These are phyloP conservation scores for Venustaconcha ellipsiformis DNA, from an alignment of 1,140 invertebrate species.

Conservation along the genomic window DNA sequence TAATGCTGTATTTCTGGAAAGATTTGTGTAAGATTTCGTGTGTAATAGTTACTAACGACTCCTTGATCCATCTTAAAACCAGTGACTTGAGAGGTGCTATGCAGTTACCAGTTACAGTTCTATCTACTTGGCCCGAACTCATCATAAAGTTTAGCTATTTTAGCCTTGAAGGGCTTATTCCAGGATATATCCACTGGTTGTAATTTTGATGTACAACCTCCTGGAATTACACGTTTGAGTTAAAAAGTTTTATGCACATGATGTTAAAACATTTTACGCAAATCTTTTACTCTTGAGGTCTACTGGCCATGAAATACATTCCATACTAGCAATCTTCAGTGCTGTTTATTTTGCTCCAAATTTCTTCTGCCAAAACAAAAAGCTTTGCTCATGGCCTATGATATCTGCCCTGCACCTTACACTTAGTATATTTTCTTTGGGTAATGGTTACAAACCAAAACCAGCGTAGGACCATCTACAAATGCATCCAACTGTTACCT, in stretches of 20 bases:
- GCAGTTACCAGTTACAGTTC: too few relatives aligned
- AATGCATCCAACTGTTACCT: slow-evolving; percentile 2
- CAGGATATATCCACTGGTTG: slow-evolving; percentile 19
- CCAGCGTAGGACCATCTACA: slow-evolving; percentile 22
- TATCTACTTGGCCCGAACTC: too few relatives aligned
- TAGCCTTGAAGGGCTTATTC: slow-evolving; percentile 21
- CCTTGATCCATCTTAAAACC: slow-evolving; percentile 15
- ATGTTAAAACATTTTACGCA: too few relatives aligned
- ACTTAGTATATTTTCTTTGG: slow-evolving; percentile 14
- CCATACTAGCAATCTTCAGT: slow-evolving; percentile 1
- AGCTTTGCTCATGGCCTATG: slow-evolving; percentile 15
- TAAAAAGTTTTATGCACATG: slow-evolving; percentile 2
- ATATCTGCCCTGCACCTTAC: slow-evolving; percentile 16
- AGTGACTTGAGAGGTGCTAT: not conserved
- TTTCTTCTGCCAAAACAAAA: slow-evolving; percentile 14
- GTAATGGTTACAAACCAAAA: slow-evolving; percentile 11
- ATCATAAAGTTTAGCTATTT: not conserved
- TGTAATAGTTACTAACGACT: slow-evolving; percentile 8
- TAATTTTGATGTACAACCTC: slow-evolving; percentile 14
- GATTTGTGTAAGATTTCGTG: not conserved
- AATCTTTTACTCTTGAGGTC: slow-evolving; percentile 1
- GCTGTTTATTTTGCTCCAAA: slow-evolving; percentile 2
- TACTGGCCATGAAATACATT: slow-evolving; percentile 13
- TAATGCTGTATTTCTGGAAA: not conserved
- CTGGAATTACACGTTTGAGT: slow-evolving; percentile 1